Evolutionary conservation across 2,888 invertebrate species (phyloP).

Genomic region (Epistrophe grossulariae): DNA sequence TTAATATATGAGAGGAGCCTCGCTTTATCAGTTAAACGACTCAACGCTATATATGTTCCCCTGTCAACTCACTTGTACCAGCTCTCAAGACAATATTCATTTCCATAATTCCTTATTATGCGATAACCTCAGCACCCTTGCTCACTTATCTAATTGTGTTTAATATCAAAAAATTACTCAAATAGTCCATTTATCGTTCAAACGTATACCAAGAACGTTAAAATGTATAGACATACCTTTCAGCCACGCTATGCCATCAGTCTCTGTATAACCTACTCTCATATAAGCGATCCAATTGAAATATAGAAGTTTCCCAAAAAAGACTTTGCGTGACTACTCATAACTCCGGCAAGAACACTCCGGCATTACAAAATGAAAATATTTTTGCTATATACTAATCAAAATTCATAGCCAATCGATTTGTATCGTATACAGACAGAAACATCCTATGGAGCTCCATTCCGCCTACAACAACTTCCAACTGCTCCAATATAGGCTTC

Average conservation of each 20-base stretch:
- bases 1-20: constrained; percentile 1
- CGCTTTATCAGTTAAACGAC: background rate
- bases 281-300: constrained; percentile 36
- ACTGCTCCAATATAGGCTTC: background rate
- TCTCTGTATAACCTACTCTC: background rate
- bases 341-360: constrained; percentile 32
- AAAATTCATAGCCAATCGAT: constrained; percentile 72
- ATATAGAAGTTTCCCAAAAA: constrained; percentile 31
- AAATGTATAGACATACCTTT: background rate
- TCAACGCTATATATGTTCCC: too few relatives aligned
- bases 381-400: constrained; percentile 69
- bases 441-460: background rate
- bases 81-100: constrained; percentile 8
- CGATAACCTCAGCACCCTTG: constrained; percentile 36
- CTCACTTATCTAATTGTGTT: constrained; percentile 63
- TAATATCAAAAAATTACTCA: constrained; percentile 62
- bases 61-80: background rate
- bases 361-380: constrained; percentile 60
- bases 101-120: constrained; percentile 63
- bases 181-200: constrained; percentile 49
- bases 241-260: constrained; percentile 21
- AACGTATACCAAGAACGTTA: constrained; percentile 20
- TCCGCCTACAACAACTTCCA: background rate
- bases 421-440: constrained; percentile 41
- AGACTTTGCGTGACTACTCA: constrained; percentile 66